Conservation (phyloP, 2,113 vertebrate species). For the Dipodomys ordii region DNA sequence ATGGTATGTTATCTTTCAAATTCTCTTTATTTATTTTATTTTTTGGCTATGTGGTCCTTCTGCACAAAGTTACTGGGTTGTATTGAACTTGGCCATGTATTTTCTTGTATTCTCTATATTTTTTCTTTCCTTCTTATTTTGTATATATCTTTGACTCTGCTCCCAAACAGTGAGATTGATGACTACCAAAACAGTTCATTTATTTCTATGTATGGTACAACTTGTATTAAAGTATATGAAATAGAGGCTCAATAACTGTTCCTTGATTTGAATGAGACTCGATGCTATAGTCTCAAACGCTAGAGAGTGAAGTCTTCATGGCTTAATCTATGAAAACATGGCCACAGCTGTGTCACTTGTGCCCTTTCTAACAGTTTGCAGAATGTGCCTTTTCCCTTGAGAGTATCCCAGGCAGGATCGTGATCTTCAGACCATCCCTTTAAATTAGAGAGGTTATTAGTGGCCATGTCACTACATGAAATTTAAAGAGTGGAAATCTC, state of each 20-base stretch:
- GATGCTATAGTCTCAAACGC: neutral
- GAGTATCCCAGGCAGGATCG: neutral
- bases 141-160: neutral
- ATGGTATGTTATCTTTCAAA: neutral
- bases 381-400: slow-evolving; percentile 36
- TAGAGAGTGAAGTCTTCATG: neutral
- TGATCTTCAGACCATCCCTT: slow-evolving; percentile 35
- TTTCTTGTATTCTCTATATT: neutral
- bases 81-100: neutral
- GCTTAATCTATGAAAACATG: slow-evolving; percentile 33
- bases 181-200: neutral
- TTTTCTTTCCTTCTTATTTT: neutral
- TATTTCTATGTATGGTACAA: neutral
- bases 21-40: neutral
- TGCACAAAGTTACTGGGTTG: neutral
- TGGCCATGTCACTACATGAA: neutral
- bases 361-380: neutral
- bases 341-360: neutral
- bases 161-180: neutral
- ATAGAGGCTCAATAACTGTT: neutral
- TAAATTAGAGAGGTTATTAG: slow-evolving; percentile 49
- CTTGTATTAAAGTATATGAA: slow-evolving; percentile 24
- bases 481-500: slow-evolving; percentile 48
- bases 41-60: neutral
- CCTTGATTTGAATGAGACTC: slow-evolving; percentile 13